Conservation (phyloP, 1,140 invertebrate species). For the Aphis gossypii region DNA sequence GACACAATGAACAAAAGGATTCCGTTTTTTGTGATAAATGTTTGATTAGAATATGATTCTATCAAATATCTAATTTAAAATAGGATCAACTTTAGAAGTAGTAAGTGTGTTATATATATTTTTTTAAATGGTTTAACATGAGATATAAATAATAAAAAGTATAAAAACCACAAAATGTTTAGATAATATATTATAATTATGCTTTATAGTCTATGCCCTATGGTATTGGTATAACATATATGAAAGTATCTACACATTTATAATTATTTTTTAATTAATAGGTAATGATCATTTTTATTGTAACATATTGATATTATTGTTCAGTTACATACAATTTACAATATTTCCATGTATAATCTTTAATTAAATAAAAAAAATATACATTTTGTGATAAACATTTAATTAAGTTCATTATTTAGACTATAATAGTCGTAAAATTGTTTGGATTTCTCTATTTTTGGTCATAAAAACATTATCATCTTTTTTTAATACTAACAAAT, state of each 20-base stretch:
- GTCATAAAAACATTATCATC: neutral
- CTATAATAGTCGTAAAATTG: neutral
- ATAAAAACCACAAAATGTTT: neutral
- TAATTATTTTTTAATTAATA: neutral
- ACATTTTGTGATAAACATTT: neutral
- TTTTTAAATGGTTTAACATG: neutral
- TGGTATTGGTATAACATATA: neutral
- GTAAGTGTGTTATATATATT: neutral
- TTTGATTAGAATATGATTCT: neutral
- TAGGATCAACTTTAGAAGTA: neutral
- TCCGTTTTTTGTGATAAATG: neutral
- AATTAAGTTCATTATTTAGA: neutral
- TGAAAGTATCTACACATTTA: neutral
- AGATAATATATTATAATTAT: neutral
- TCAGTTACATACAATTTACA: neutral
- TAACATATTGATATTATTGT: neutral
- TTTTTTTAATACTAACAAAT: neutral
- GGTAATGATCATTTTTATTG: neutral
- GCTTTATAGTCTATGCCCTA: neutral
- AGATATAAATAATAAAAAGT: neutral
- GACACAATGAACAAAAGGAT: neutral
- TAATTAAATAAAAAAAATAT: neutral
- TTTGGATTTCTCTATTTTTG: neutral
- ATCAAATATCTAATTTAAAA: conserved; percentile 27
- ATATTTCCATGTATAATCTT: neutral